phyloP scores from a whole-genome alignment of 2,888 invertebrate species.

The Cactoblastis cactorum region DNA sequence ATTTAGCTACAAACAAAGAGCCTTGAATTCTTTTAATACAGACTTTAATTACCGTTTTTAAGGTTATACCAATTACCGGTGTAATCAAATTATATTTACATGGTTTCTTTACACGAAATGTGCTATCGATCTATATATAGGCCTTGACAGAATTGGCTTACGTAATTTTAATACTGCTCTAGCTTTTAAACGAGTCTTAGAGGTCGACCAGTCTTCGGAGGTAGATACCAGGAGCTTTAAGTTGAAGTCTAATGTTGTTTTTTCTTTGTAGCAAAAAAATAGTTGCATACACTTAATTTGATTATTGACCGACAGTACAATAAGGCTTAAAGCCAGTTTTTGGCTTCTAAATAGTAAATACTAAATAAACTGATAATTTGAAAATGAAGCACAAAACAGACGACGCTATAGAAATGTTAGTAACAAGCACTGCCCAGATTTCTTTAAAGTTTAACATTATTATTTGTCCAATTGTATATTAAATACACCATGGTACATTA shows the following conservation, averaged over 20 bases:
- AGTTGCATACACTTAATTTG: too few relatives aligned
- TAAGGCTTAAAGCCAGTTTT: too few relatives aligned
- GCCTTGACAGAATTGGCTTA: not conserved
- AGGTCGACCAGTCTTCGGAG: not conserved
- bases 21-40: conserved; percentile 2
- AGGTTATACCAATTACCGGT: conserved; percentile 2
- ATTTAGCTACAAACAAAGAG: not conserved
- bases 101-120: conserved; percentile 4
- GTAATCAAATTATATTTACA: not conserved
- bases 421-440: too few relatives aligned
- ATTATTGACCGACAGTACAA: too few relatives aligned
- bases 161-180: conserved; percentile 4
- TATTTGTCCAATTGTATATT: too few relatives aligned
- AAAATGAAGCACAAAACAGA: too few relatives aligned
- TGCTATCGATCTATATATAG: not conserved
- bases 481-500: too few relatives aligned
- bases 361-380: too few relatives aligned
- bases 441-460: too few relatives aligned
- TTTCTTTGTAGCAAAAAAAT: too few relatives aligned
- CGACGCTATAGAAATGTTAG: too few relatives aligned
- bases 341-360: too few relatives aligned
- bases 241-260: not conserved
- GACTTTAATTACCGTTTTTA: not conserved
- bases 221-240: not conserved
- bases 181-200: not conserved